phyloP scores from a whole-genome alignment of 1,140 invertebrate species.

The Bombus cullumanus region DNA sequence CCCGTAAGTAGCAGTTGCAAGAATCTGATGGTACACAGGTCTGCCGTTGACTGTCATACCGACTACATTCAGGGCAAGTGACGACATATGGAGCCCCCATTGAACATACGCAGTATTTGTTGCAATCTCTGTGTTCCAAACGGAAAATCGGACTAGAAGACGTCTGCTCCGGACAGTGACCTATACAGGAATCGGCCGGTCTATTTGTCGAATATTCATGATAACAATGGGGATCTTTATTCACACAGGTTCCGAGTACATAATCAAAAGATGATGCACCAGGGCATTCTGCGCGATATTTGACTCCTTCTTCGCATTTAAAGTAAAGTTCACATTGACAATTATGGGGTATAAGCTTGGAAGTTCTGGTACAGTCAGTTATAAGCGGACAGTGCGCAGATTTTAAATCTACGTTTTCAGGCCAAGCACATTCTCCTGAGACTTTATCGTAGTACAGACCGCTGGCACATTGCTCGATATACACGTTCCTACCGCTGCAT shows the following conservation, averaged over 20 bases:
- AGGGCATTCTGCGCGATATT: not conserved
- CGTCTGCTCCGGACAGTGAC: too few species aligned
- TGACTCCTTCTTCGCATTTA: fast-evolving
- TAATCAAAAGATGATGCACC: not conserved
- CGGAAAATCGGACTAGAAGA: too few species aligned
- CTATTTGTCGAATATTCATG: fast-evolving
- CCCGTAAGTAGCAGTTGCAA: fast-evolving
- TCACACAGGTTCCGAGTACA: fast-evolving
- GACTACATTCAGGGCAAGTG: fast-evolving
- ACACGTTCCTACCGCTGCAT: not conserved
- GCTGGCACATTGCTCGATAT: not conserved
- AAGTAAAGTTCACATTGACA: fast-evolving
- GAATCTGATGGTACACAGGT: fast-evolving
- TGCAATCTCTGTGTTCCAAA: fast-evolving
- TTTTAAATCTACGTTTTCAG: not conserved
- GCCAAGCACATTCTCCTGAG: too few species aligned
- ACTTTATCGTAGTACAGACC: fast-evolving
- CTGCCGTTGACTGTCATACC: fast-evolving
- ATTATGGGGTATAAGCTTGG: fast-evolving
- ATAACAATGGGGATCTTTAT: not conserved
- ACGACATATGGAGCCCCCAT: too few species aligned
- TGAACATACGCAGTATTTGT: too few species aligned
- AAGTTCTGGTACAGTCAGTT: not conserved
- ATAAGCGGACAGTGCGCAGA: fast-evolving
- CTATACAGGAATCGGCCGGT: fast-evolving